Conservation (phyloP, 1,140 invertebrate species). For the Microvelia longipes region DNA sequence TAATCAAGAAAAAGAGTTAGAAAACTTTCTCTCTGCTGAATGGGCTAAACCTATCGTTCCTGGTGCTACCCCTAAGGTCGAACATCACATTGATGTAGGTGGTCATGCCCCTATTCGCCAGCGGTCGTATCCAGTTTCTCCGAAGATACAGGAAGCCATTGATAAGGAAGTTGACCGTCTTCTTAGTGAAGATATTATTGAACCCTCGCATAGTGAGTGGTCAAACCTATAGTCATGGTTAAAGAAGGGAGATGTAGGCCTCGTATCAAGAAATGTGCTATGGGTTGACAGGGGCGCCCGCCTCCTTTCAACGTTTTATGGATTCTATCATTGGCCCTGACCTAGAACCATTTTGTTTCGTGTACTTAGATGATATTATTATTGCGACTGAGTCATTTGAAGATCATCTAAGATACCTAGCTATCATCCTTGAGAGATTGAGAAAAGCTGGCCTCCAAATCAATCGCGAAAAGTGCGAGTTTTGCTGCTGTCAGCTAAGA, state of each 20-base stretch:
- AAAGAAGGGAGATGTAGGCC: conserved; percentile 34
- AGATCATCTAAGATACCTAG: conserved; percentile 21
- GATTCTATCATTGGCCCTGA: conserved; percentile 18
- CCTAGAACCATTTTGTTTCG: conserved; percentile 5
- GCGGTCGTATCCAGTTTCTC: conserved; percentile 11
- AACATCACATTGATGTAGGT: not conserved
- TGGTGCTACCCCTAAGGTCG: not conserved
- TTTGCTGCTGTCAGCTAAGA: conserved; percentile 22
- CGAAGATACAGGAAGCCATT: conserved; percentile 10
- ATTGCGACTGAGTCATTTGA: conserved; percentile 17
- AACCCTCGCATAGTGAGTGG: conserved; percentile 32
- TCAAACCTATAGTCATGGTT: conserved; percentile 33
- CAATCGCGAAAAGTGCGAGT: conserved; percentile 26
- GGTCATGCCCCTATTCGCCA: conserved; percentile 10
- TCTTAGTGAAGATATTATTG: conserved; percentile 27
- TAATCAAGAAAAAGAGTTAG: not conserved
- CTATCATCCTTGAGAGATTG: conserved; percentile 18
- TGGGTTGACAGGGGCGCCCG: conserved; percentile 26
- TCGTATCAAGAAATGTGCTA: conserved; percentile 25
- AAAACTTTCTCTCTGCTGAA: not conserved
- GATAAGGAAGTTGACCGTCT: conserved; percentile 21
- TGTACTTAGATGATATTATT: conserved; percentile 26
- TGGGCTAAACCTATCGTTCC: not conserved
- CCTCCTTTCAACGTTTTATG: conserved; percentile 23
- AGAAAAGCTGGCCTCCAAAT: conserved; percentile 21